Evolutionary conservation across 2,797 vertebrate species (phyloP), one percentile per base, ranked within the genome.

Genomic region (Pteropus rufus): DNA sequence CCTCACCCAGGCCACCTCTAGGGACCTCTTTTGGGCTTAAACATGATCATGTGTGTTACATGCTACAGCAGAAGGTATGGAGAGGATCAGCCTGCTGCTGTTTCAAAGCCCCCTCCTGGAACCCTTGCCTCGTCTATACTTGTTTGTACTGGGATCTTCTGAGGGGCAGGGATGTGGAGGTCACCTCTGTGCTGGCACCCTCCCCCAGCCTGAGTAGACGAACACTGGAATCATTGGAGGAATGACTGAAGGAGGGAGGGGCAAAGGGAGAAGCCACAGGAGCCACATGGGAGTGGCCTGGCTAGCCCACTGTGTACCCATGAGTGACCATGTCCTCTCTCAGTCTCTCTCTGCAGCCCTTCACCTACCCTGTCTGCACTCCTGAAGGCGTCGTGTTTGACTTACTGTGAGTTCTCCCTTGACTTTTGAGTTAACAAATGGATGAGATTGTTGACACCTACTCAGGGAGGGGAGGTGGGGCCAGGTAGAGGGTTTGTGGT

Each of bases 271-370:
- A 70, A 26, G 23, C 18, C 39, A 10, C 12, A 9, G 69, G 80
- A 60, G 49, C n/a, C 39, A 2, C 0, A 21, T 67, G n/a, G 34
- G 72, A 24, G 12, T 41, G 62, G n/a, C 84, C 31, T 26, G 79
- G 23, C n/a, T 19, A 64, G 39, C 24, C 31, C 23, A 2, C 29
- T 15, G 21, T 3, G 3, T 87, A 34, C 60, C 64, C 62, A 4
- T 8, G 12, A 31, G 26, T 95, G 54, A 94, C 62, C 46, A 29
- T 93, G 67, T 96, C 52, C 75, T 49, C 93, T 70, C 24, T 97
- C 62, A 99, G 99, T 96, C 98, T 99, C 97, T 99, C 99, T 64
- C 98, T 99, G 65, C 99, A 99, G 98, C 99, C 99, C 0, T 99
- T 99, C 95, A 99, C 99, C 92, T 99, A 99, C 98, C 99, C 99